Base-by-base conservation (phyloP, 2,888 invertebrate species). In the Tinea trinotella region DNA sequence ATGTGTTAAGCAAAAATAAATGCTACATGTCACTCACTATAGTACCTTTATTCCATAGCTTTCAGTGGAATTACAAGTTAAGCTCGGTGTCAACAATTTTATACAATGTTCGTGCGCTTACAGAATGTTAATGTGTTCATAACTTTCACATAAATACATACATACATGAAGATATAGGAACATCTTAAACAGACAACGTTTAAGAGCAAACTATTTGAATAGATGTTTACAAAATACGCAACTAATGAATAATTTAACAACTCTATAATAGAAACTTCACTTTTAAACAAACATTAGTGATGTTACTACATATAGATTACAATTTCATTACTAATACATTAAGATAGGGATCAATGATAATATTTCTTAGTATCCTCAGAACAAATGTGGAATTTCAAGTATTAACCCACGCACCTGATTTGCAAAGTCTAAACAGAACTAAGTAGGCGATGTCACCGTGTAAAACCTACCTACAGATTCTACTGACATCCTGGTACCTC, bases 391-490 rank as follows among this genome's bases (percentile, higher is more conserved):
- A 20, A 50, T 20, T 50, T 50, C 50, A 2, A 50, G 50, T 13
- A 46, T 10, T 46, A 70, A 69, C 84, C 84, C 81, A 84, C 83
- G 83, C 84, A 73, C 66, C 68, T 81, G 74, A 81, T 81, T 84
- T 81, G 80, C 79, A 76, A 75, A 60, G 68, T 67, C 68, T 63
- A 60, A 46, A 40, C 46, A 17, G 17, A 46, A n/a, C 46, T 46
- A 19, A 19, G 46, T 46, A 46, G 46, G 46, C 46, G 46, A n/a
- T 46, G 19, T 17, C 46, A 19, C 46, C 19, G 46, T 46, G 17
- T n/a, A 46, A 6, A 46, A 12, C 46, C 46, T 17, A 19, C 30
- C 30, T 30, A 30, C 30, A 30, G 30, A 7, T 7, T 30, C 30
- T 30, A 7, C 30, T 30, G 30, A 30, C 30, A 30, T 30, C 30